A percentile compares a stretch with the other conserved stretches of the same genome.
Evolutionary conservation across 2,797 vertebrate species (phyloP).

Genomic region (Sebastes jordani): DNA sequence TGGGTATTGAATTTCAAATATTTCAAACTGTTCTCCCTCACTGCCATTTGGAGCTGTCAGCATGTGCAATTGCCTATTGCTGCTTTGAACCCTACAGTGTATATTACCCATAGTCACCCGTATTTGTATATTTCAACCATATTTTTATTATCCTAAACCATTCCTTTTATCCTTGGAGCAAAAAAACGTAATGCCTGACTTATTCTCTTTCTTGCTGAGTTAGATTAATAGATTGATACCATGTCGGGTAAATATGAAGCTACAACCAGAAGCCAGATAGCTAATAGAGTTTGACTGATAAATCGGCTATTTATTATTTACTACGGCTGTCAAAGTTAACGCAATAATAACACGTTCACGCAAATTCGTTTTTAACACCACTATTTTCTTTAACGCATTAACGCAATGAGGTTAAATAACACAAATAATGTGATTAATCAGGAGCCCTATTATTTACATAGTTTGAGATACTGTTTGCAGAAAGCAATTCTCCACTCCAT

Average conservation of each 20-base stretch:
- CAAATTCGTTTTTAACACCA: too few relatives aligned
- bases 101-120: not conserved
- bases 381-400: too few relatives aligned
- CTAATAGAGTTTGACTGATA: too few relatives aligned
- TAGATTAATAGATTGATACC: not conserved
- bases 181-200: not conserved
- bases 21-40: not conserved
- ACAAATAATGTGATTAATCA: too few relatives aligned
- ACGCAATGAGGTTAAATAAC: too few relatives aligned
- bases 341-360: too few relatives aligned
- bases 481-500: too few relatives aligned
- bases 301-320: too few relatives aligned
- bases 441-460: too few relatives aligned
- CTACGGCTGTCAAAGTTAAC: too few relatives aligned
- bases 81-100: not conserved
- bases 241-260: not conserved
- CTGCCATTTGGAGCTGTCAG: not conserved
- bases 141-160: not conserved
- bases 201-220: not conserved
- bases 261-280: not conserved
- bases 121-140: not conserved
- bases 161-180: not conserved
- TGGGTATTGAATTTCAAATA: not conserved
- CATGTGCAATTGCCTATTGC: not conserved
- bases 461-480: too few relatives aligned